Evolutionary conservation across 2,797 vertebrate genomes (phyloP).

Genomic region (Psittacula derbiana): DNA sequence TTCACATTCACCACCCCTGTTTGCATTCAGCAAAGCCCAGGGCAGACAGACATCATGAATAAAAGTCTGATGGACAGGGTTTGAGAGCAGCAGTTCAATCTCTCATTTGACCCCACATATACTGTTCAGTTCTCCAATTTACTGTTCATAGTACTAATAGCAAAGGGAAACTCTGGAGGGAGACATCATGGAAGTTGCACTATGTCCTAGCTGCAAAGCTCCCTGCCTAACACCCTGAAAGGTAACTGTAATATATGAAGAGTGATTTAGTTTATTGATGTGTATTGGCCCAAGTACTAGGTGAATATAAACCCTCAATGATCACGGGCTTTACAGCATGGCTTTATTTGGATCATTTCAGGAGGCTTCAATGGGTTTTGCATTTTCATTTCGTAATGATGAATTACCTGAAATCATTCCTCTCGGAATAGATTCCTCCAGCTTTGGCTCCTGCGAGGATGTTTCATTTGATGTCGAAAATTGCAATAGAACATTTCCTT

Average conservation of each 20-base stretch:
- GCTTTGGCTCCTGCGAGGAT: slow-evolving; percentile 20
- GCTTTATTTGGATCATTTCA: slow-evolving; percentile 14
- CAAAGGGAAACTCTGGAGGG: neutral
- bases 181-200: neutral
- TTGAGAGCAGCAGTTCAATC: neutral
- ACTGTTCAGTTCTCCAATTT: neutral
- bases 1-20: neutral
- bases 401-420: slow-evolving; percentile 55
- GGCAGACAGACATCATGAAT: neutral
- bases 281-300: neutral
- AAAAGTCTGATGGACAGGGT: neutral
- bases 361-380: slow-evolving; percentile 6
- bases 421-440: slow-evolving; percentile 7
- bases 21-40: neutral
- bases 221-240: neutral
- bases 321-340: neutral
- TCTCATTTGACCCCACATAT: neutral
- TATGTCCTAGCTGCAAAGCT: neutral
- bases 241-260: neutral
- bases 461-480: slow-evolving; percentile 68
- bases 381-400: slow-evolving; percentile 52
- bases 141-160: neutral
- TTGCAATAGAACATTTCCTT: slow-evolving; percentile 47
- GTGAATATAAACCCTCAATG: neutral
- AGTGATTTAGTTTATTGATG: neutral